These are phyloP conservation scores for Pyrocephalus nanus DNA, from an alignment of 2,797 vertebrate species.

Conservation along the genomic window DNA sequence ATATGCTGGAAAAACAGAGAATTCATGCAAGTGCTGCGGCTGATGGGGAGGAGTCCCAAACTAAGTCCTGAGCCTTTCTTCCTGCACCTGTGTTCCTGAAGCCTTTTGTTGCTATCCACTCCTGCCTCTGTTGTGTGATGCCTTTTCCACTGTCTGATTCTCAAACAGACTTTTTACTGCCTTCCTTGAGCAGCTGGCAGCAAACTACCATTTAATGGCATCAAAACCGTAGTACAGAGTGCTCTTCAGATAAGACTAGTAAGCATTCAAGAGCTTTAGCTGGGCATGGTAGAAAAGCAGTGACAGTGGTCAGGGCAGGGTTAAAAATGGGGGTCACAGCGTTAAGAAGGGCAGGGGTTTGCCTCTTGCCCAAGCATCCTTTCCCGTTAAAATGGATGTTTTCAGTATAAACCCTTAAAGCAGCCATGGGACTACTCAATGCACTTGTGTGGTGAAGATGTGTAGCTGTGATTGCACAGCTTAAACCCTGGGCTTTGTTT, in stretches of 20 bases:
- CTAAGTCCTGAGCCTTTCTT: background rate
- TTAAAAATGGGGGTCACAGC: background rate
- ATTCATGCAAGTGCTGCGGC: background rate
- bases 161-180: background rate
- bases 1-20: constrained; percentile 49
- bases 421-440: background rate
- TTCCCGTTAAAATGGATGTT: background rate
- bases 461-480: background rate
- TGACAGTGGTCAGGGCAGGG: background rate
- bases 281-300: background rate
- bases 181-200: background rate
- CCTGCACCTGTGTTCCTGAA: background rate
- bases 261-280: background rate
- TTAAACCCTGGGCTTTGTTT: background rate
- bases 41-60: background rate
- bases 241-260: background rate
- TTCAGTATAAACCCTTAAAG: background rate
- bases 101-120: background rate
- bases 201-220: background rate
- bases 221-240: background rate
- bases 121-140: background rate
- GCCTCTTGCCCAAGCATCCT: background rate
- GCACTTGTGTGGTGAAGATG: background rate
- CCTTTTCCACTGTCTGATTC: background rate
- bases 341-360: background rate